phyloP scores from a whole-genome alignment of 2,113 vertebrate genomes.

The Pandion haliaetus region DNA sequence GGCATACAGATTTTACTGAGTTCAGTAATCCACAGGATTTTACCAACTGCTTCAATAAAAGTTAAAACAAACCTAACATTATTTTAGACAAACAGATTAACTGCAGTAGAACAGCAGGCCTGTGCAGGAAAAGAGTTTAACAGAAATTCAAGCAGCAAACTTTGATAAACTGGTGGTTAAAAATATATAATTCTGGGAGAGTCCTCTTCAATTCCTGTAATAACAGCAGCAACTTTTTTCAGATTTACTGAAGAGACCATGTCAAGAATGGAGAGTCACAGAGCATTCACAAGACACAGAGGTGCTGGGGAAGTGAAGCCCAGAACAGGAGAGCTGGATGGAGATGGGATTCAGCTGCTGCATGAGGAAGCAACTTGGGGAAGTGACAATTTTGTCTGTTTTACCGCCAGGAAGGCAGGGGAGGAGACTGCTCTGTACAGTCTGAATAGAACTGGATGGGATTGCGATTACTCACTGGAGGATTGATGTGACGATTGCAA shows the following conservation, averaged over 20 bases:
- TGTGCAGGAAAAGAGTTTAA: neutral
- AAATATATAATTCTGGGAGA: neutral
- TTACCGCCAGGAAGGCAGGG: neutral
- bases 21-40: neutral
- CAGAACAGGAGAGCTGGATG: neutral
- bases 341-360: slow-evolving; percentile 16
- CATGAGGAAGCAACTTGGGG: neutral
- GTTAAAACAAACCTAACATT: neutral
- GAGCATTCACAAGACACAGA: neutral
- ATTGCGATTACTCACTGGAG: neutral
- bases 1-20: neutral
- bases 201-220: neutral
- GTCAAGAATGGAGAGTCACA: neutral
- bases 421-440: neutral
- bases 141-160: neutral
- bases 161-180: neutral
- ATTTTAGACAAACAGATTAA: neutral
- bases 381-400: neutral
- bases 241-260: neutral
- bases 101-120: neutral
- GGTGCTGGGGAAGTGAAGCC: neutral
- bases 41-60: neutral
- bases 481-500: neutral
- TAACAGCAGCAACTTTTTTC: neutral
- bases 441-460: slow-evolving; percentile 8